These are phyloP conservation scores for Philotrypesis tridentata DNA, from an alignment of 1,140 invertebrate genomes.

Conservation along the genomic window DNA sequence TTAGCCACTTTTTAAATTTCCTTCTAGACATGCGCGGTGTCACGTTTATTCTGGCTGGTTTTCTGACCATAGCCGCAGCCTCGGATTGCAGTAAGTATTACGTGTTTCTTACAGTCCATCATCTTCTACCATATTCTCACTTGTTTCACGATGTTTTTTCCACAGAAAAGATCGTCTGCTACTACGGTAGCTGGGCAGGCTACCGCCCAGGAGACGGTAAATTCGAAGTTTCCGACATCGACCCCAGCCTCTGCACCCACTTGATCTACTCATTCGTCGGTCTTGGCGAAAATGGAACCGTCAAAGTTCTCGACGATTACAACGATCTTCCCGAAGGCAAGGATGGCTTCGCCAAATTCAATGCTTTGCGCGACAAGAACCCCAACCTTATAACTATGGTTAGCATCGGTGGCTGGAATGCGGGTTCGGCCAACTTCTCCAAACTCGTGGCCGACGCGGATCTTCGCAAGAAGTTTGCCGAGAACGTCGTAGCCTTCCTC, in stretches of 20 bases:
- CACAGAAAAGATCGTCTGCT: slow-evolving; percentile 74
- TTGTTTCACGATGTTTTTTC: too few species aligned
- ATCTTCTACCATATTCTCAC: too few species aligned
- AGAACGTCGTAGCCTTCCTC: slow-evolving; percentile 56
- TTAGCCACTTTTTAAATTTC: background rate
- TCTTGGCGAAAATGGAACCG: slow-evolving; percentile 70
- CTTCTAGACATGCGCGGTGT: slow-evolving; percentile 27
- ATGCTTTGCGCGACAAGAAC: slow-evolving; percentile 78
- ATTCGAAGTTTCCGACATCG: slow-evolving; percentile 77
- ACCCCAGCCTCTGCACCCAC: slow-evolving; percentile 83
- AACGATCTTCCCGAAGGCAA: slow-evolving; percentile 54
- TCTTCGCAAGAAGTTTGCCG: slow-evolving; percentile 58
- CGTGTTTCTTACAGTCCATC: too few species aligned
- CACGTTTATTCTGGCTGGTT: background rate
- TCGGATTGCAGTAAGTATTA: slow-evolving; percentile 2
- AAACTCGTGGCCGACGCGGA: slow-evolving; percentile 51
- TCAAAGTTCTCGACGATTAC: slow-evolving; percentile 58
- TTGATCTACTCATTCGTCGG: slow-evolving; percentile 84
- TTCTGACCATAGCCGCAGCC: background rate
- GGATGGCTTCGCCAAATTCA: slow-evolving; percentile 67
- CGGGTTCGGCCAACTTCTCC: slow-evolving; percentile 82
- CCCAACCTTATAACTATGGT: slow-evolving; percentile 80
- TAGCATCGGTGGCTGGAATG: slow-evolving; percentile 86
- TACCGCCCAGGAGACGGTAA: slow-evolving; percentile 79
- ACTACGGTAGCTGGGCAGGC: slow-evolving; percentile 83